Evolutionary conservation across 2,888 invertebrate species (phyloP), one percentile per base, ranked within the genome.

Genomic region (Bugula neritina): DNA sequence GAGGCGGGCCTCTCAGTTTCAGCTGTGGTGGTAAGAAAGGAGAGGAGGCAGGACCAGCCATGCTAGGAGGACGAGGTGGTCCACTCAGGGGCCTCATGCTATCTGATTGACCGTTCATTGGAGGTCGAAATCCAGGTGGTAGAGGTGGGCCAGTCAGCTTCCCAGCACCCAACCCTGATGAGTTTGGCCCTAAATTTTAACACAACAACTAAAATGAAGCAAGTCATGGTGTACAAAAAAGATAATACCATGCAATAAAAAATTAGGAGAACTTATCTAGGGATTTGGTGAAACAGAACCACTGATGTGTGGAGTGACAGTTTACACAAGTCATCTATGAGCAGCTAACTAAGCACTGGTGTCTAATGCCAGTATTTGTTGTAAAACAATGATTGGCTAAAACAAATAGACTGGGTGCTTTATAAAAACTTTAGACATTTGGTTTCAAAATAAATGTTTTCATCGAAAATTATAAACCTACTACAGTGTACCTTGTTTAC

Each of bases 21-120:
- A 73, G 73, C n/a, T 72, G 73, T 0, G 72, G 72, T n/a, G 57
- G 73, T 17, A 70, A 25, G 29, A 70, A 70, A 23, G 70, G 31
- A 5, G 69, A 27, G 1, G 72, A 29, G 27, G 71, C 2, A 25
- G 72, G 35, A n/a, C 52, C 70, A 35, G 27, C 25, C n/a, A 69
- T 23, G 13, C 13, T 1, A 1, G 73, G 70, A 21, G 54, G 69
- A 2, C 21, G 35, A n/a, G 72, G 72, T 17, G 69, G 73, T 25
- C 34, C 27, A 54, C 73, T 72, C 72, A 75, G 63, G 69, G 73
- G 71, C 54, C 71, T 73, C 72, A 73, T 72, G 70, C 58, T 74
- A 73, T 63, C 74, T 72, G 71, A 77, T 72, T 54, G 76, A 76
- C 29, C 74, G 70, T 10, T 74, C 35, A 70, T 13, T 63, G 73